Conservation (phyloP, 1,140 invertebrate genomes). For the Ceratina calcarata region DNA sequence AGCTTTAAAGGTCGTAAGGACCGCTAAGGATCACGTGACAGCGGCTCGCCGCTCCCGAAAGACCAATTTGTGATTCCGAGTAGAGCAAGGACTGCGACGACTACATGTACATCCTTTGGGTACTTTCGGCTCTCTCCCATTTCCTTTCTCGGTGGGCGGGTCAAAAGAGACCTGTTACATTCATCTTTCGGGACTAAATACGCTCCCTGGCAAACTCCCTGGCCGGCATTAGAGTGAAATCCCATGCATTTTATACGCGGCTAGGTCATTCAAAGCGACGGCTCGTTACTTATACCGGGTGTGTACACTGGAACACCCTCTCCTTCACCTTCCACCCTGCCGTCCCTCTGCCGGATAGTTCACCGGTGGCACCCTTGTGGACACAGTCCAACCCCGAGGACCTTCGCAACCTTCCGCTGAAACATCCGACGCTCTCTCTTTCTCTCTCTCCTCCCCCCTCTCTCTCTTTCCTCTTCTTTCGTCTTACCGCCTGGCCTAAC, state of each 20-base stretch:
- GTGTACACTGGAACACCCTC: constrained; percentile 65
- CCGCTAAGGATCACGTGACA: constrained; percentile 44
- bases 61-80: constrained; percentile 59
- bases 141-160: constrained; percentile 64
- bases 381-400: constrained; percentile 64
- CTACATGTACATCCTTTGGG: constrained; percentile 53
- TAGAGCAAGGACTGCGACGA: constrained; percentile 57
- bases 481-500: constrained; percentile 23
- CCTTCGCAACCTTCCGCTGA: constrained; percentile 47
- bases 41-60: constrained; percentile 37
- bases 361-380: constrained; percentile 67
- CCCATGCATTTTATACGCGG: constrained; percentile 79
- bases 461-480: constrained; percentile 25
- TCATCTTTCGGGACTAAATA: constrained; percentile 73
- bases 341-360: neutral
- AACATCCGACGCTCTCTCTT: constrained; percentile 48
- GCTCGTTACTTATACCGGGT: constrained; percentile 67
- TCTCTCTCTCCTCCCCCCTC: constrained; percentile 38
- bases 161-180: constrained; percentile 76
- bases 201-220: constrained; percentile 69
- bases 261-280: constrained; percentile 72
- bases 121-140: constrained; percentile 56
- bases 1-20: constrained; percentile 33
- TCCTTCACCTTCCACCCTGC: neutral
- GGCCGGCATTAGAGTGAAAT: constrained; percentile 73